Percentiles rank a stretch among this genome's conserved stretches.
phyloP scores from a whole-genome alignment of 2,797 vertebrate genomes.

The Dicrostonyx torquatus region DNA sequence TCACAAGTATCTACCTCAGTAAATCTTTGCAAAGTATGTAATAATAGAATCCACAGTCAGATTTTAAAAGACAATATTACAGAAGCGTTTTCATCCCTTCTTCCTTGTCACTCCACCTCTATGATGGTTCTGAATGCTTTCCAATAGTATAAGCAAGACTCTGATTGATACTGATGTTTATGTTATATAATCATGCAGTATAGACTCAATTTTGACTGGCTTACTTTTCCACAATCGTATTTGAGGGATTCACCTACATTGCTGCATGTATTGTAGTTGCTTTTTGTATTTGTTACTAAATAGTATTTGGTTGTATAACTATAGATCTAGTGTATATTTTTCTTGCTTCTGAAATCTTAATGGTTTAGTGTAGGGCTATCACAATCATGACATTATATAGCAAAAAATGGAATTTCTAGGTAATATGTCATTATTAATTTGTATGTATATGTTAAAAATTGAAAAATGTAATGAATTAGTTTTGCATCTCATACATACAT shows the following conservation, averaged over 20 bases:
- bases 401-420: not conserved
- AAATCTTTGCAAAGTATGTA: not conserved
- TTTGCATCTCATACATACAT: not conserved
- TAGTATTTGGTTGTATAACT: not conserved
- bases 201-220: not conserved
- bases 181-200: not conserved
- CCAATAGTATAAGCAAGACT: not conserved
- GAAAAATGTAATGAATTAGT: not conserved
- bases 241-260: conserved; percentile 4
- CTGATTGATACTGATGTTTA: not conserved
- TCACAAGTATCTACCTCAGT: not conserved
- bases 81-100: not conserved
- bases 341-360: not conserved
- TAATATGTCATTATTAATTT: conserved; percentile 15
- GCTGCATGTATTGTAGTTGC: not conserved
- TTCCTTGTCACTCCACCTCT: not conserved
- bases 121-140: not conserved
- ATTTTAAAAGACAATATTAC: conserved; percentile 12
- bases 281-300: not conserved
- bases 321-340: not conserved
- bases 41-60: not conserved
- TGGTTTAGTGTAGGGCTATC: not conserved
- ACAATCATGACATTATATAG: not conserved
- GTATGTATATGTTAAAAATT: conserved; percentile 52
- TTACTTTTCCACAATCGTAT: not conserved